Percentiles rank a stretch among this genome's conserved stretches.
phyloP scores from a whole-genome alignment of 2,797 vertebrate genomes.

The Enteromius fasciolatus region DNA sequence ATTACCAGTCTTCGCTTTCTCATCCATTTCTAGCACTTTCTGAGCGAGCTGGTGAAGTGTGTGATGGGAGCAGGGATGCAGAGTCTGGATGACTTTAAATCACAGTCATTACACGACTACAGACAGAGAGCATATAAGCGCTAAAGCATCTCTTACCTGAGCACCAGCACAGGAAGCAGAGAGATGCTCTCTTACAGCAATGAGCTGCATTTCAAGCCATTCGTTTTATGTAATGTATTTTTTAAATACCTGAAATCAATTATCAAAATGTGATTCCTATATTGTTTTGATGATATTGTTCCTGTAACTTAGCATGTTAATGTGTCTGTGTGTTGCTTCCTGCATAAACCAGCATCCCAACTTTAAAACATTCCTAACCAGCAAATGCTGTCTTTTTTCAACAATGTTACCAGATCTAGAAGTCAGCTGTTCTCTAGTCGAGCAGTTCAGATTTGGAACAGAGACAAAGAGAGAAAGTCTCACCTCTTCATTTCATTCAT shows the following conservation, averaged over 20 bases:
- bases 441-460: not conserved
- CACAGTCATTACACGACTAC: conserved; percentile 4
- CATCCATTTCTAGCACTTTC: not conserved
- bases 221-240: not conserved
- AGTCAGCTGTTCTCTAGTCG: not conserved
- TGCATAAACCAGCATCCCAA: too few species aligned
- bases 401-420: not conserved
- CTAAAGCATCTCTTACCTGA: not conserved
- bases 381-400: too few species aligned
- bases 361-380: too few species aligned
- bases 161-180: not conserved
- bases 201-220: not conserved
- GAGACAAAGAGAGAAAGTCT: not conserved
- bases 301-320: not conserved
- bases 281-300: not conserved
- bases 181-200: not conserved
- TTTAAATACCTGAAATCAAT: not conserved
- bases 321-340: not conserved
- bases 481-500: not conserved
- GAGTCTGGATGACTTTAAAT: conserved; percentile 10
- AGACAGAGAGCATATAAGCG: not conserved
- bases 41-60: not conserved
- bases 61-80: not conserved
- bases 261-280: not conserved
- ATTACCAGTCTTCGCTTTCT: not conserved